phyloP scores from a whole-genome alignment of 2,888 invertebrate genomes.

The Bedellia somnulentella region DNA sequence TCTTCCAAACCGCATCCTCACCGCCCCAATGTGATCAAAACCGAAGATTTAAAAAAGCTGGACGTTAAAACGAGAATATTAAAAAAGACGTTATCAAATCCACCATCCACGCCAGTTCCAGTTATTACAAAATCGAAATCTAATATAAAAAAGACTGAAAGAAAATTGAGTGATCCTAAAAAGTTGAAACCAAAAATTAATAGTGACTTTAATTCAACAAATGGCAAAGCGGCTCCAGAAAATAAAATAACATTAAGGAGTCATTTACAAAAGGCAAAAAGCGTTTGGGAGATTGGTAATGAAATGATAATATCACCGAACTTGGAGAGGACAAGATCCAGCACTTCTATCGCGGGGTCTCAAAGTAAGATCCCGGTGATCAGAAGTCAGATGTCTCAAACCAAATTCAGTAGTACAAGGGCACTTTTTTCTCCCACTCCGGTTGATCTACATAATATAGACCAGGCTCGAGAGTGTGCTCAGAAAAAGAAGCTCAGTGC shows the following conservation, averaged over 20 bases:
- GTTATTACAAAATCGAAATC: slow-evolving; percentile 47
- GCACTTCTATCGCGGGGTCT: slow-evolving; percentile 59
- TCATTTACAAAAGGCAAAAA: slow-evolving; percentile 54
- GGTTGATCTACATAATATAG: slow-evolving; percentile 56
- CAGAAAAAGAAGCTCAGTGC: slow-evolving; percentile 42
- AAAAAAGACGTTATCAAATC: slow-evolving; percentile 56
- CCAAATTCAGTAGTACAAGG: slow-evolving; percentile 52
- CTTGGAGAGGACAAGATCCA: slow-evolving; percentile 51
- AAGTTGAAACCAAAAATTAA: slow-evolving; percentile 41
- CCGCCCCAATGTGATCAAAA: slow-evolving; percentile 37
- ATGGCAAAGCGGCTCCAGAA: slow-evolving; percentile 31
- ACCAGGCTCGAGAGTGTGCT: slow-evolving; percentile 59
- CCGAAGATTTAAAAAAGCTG: slow-evolving; percentile 49
- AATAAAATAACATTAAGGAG: slow-evolving; percentile 33
- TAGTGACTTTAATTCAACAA: slow-evolving; percentile 40
- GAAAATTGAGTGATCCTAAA: slow-evolving; percentile 39
- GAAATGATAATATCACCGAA: slow-evolving; percentile 32
- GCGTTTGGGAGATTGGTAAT: slow-evolving; percentile 57
- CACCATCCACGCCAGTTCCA: slow-evolving; percentile 51
- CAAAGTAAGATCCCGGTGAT: slow-evolving; percentile 66
- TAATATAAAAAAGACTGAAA: slow-evolving; percentile 38
- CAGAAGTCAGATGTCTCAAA: slow-evolving; percentile 52
- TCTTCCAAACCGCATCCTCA: slow-evolving; percentile 34
- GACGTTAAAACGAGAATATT: slow-evolving; percentile 58
- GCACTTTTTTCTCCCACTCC: slow-evolving; percentile 61